Evolutionary conservation across 2,113 vertebrate genomes (phyloP).

Genomic region (Grantiella picta): DNA sequence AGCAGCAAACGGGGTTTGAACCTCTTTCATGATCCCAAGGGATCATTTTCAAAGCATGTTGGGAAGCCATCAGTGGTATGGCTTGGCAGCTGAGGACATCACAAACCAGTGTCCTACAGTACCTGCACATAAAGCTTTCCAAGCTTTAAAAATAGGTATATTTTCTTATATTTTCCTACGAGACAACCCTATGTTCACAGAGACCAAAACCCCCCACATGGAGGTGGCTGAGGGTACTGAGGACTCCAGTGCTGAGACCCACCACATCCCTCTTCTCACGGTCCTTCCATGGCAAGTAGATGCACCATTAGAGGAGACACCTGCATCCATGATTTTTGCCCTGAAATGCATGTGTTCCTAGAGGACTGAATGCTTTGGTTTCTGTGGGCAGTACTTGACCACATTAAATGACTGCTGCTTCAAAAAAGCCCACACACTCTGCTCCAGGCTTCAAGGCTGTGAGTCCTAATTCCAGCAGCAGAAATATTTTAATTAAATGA

Average conservation of each 20-base stretch:
- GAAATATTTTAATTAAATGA: constrained; percentile 54
- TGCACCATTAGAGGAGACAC: not conserved
- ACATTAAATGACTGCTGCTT: not conserved
- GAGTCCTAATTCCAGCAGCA: not conserved
- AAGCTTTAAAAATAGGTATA: not conserved
- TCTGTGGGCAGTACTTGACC: not conserved
- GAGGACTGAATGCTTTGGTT: not conserved
- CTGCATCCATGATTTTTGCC: not conserved
- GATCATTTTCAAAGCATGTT: not conserved
- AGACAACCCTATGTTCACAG: not conserved
- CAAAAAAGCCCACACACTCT: not conserved
- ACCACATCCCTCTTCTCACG: not conserved
- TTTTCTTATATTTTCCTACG: not conserved
- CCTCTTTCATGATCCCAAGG: not conserved
- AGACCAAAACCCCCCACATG: fast-evolving
- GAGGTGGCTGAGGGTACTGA: not conserved
- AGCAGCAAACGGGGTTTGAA: not conserved
- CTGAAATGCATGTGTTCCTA: not conserved
- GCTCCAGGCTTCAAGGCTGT: not conserved
- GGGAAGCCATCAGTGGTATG: not conserved
- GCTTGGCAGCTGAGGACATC: not conserved
- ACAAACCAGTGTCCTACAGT: not conserved
- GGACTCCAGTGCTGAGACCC: not conserved
- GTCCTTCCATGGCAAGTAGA: not conserved
- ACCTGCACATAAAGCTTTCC: not conserved